A percentile compares a stretch with the other conserved stretches of the same genome.
Conservation (phyloP, 2,888 invertebrate species). For the Tuta absoluta region DNA sequence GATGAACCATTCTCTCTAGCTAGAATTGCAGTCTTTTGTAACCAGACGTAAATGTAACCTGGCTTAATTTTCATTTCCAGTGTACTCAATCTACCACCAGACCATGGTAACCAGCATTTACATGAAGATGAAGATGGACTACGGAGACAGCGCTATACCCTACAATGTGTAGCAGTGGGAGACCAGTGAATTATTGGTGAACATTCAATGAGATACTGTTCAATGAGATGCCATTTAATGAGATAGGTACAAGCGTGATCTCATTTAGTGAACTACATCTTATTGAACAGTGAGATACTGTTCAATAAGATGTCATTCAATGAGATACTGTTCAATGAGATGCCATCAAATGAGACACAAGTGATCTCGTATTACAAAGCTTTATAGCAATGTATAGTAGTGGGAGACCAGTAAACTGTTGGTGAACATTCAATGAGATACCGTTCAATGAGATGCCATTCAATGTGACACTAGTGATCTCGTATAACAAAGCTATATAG, state of each 20-base stretch:
- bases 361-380: too few species aligned
- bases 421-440: background rate
- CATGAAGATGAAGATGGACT: slow-evolving; percentile 63
- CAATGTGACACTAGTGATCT: background rate
- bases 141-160: slow-evolving; percentile 63
- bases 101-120: slow-evolving; percentile 68
- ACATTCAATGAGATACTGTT: background rate
- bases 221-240: background rate
- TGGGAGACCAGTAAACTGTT: background rate
- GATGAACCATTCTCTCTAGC: too few species aligned
- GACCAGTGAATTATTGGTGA: slow-evolving; percentile 2
- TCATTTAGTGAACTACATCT: background rate
- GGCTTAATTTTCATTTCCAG: slow-evolving; percentile 53
- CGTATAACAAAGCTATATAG: too few species aligned
- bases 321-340: background rate
- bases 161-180: slow-evolving; percentile 37
- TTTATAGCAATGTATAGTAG: slow-evolving; percentile 40
- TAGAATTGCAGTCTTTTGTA: too few species aligned
- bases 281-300: background rate
- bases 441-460: background rate
- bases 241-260: slow-evolving; percentile 39
- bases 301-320: background rate
- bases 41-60: background rate
- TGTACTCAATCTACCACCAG: slow-evolving; percentile 64
- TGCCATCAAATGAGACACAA: background rate